Percentiles rank a stretch among this genome's conserved stretches.
These are phyloP conservation scores for Ethmia dodecea DNA, from an alignment of 2,888 invertebrate species.

Conservation along the genomic window DNA sequence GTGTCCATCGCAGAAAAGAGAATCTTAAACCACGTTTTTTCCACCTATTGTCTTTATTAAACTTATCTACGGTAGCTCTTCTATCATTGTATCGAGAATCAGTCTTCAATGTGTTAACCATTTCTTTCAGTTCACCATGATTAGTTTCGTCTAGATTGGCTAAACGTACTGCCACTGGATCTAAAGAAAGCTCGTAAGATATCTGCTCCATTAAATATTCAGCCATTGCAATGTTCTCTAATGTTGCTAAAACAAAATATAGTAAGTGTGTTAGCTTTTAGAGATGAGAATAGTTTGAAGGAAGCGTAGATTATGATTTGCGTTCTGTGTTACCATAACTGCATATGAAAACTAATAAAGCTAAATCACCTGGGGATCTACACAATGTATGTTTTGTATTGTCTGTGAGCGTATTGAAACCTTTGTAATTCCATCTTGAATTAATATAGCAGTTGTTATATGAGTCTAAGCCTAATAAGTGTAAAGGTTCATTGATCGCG, in stretches of 20 bases:
- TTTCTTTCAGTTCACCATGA: slow-evolving; percentile 48
- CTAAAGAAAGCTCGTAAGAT: slow-evolving; percentile 60
- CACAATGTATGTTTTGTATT: slow-evolving; percentile 43
- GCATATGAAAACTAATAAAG: too few species aligned
- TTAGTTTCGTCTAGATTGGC: slow-evolving; percentile 34
- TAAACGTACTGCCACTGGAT: slow-evolving; percentile 68
- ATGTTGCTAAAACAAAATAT: slow-evolving; percentile 15
- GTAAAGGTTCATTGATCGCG: slow-evolving; percentile 33
- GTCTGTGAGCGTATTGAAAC: slow-evolving; percentile 37
- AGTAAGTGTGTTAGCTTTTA: too few species aligned
- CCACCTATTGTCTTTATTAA: slow-evolving; percentile 82
- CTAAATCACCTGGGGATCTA: slow-evolving; percentile 41
- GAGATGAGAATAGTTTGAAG: too few species aligned
- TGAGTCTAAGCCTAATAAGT: slow-evolving; percentile 14
- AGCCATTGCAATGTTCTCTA: slow-evolving; percentile 27
- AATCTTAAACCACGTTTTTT: slow-evolving; percentile 76
- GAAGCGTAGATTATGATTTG: too few species aligned
- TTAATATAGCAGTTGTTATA: slow-evolving; percentile 37
- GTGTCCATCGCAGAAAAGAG: slow-evolving; percentile 68
- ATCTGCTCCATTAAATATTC: slow-evolving; percentile 81
- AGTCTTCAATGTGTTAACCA: slow-evolving; percentile 58
- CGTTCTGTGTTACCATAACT: too few species aligned
- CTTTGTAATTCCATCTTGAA: slow-evolving; percentile 34
- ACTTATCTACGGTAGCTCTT: slow-evolving; percentile 51
- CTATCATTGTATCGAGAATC: slow-evolving; percentile 58